A percentile compares a stretch with the other conserved stretches of the same genome.
Evolutionary conservation across 1,140 invertebrate species (phyloP).

Genomic region (Teleogryllus occipitalis): DNA sequence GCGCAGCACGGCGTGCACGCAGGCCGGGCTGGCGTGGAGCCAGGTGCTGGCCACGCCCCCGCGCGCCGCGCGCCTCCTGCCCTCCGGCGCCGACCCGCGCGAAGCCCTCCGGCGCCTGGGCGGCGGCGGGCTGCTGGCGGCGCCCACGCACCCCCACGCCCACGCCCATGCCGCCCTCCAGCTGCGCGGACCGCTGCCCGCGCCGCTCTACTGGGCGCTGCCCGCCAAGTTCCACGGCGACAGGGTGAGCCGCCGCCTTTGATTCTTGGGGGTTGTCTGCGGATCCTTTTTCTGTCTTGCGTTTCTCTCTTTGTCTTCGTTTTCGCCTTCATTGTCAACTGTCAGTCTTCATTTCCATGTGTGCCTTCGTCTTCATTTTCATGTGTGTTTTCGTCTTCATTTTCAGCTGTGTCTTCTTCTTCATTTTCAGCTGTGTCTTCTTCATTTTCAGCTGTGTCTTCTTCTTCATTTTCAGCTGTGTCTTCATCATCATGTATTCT

Average conservation of each 20-base stretch:
- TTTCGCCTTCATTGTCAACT: no score
- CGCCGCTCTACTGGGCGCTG: constrained; percentile 79
- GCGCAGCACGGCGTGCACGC: constrained; percentile 62
- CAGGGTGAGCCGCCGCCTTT: constrained; percentile 43
- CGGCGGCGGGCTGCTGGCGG: constrained; percentile 32
- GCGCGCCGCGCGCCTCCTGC: constrained; percentile 43
- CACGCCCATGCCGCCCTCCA: constrained; percentile 26
- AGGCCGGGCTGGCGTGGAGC: constrained; percentile 68
- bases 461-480: no score
- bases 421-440: no score
- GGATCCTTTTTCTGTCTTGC: no score
- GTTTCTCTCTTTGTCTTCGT: no score
- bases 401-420: no score
- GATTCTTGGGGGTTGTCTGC: no score
- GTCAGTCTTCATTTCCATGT: no score
- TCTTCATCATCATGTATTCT: no score
- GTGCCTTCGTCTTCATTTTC: no score
- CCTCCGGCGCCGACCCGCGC: constrained; percentile 40
- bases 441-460: no score
- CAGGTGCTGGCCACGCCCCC: constrained; percentile 54
- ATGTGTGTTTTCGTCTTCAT: no score
- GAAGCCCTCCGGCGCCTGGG: constrained; percentile 27
- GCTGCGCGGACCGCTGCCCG: constrained; percentile 35
- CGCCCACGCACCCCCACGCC: constrained; percentile 42
- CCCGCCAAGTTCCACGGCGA: constrained; percentile 79